A percentile compares a stretch with the other conserved stretches of the same genome.
phyloP scores from a whole-genome alignment of 2,888 invertebrate genomes.

The Trachelus iudaicus region DNA sequence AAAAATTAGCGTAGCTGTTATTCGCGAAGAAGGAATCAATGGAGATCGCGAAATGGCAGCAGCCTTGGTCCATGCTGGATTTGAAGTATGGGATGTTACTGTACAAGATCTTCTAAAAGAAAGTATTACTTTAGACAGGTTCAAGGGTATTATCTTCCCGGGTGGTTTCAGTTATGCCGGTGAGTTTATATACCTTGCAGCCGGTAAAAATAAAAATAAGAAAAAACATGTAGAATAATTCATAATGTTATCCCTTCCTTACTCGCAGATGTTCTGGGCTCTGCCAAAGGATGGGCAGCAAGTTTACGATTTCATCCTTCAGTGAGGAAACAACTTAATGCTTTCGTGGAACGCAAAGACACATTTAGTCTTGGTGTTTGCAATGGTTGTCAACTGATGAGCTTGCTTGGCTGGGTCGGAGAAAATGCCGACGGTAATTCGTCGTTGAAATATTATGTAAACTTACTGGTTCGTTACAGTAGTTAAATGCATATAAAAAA shows the following conservation, averaged over 20 bases:
- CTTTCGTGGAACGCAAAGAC: slow-evolving; percentile 78
- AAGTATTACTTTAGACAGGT: slow-evolving; percentile 79
- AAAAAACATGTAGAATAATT: slow-evolving; percentile 4
- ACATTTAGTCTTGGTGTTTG: slow-evolving; percentile 98
- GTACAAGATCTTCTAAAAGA: slow-evolving; percentile 89
- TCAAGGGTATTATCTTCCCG: slow-evolving; percentile 92
- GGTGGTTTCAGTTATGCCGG: slow-evolving; percentile 99
- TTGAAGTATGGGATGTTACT: slow-evolving; percentile 93
- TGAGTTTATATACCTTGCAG: slow-evolving; percentile 50
- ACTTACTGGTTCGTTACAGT: neutral
- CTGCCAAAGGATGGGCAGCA: slow-evolving; percentile 98
- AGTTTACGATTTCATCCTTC: slow-evolving; percentile 84
- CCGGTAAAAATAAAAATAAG: slow-evolving; percentile 6
- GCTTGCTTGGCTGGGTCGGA: slow-evolving; percentile 90
- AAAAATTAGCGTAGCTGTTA: slow-evolving; percentile 82
- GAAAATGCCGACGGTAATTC: slow-evolving; percentile 47
- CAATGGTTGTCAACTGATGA: slow-evolving; percentile 98
- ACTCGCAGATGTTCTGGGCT: slow-evolving; percentile 87
- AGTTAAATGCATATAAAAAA: neutral
- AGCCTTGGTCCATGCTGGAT: slow-evolving; percentile 85
- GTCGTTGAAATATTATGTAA: neutral
- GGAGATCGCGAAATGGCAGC: slow-evolving; percentile 99
- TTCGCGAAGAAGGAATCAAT: slow-evolving; percentile 97
- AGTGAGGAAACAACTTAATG: slow-evolving; percentile 80
- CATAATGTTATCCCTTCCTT: slow-evolving; percentile 10